These are phyloP conservation scores for Podarcis lilfordi DNA, from an alignment of 2,797 vertebrate species.

Conservation along the genomic window DNA sequence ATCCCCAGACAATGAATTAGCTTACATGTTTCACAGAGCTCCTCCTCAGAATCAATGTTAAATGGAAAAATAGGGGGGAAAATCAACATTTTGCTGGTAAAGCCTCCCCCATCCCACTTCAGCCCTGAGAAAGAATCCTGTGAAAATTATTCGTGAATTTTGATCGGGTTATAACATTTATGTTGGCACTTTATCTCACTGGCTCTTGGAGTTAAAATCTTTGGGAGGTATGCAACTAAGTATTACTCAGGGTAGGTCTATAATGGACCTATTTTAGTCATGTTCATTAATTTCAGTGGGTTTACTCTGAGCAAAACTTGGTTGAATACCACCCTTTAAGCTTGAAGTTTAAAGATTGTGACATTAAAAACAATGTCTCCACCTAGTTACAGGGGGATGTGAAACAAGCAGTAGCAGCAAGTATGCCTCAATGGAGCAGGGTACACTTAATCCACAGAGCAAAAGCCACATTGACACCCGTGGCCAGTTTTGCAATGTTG, in stretches of 20 bases:
- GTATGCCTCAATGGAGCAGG: not conserved
- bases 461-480: not conserved
- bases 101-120: too few species aligned
- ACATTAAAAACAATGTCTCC: not conserved
- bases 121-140: too few species aligned
- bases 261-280: too few species aligned
- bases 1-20: too few species aligned
- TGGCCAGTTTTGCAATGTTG: conserved; percentile 3
- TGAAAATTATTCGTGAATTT: not conserved
- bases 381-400: not conserved
- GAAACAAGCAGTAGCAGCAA: not conserved
- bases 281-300: too few species aligned
- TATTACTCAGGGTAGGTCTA: too few species aligned
- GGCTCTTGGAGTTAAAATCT: not conserved
- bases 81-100: too few species aligned
- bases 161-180: not conserved
- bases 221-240: too few species aligned
- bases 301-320: too few species aligned
- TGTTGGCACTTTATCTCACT: not conserved
- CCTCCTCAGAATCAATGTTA: too few species aligned
- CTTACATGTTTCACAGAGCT: too few species aligned
- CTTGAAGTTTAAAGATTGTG: not conserved
- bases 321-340: not conserved
- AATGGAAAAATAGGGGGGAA: too few species aligned
- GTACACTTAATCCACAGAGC: conserved; percentile 26